Conservation (phyloP, 2,888 invertebrate genomes). For the Tetanocera ferruginea region DNA sequence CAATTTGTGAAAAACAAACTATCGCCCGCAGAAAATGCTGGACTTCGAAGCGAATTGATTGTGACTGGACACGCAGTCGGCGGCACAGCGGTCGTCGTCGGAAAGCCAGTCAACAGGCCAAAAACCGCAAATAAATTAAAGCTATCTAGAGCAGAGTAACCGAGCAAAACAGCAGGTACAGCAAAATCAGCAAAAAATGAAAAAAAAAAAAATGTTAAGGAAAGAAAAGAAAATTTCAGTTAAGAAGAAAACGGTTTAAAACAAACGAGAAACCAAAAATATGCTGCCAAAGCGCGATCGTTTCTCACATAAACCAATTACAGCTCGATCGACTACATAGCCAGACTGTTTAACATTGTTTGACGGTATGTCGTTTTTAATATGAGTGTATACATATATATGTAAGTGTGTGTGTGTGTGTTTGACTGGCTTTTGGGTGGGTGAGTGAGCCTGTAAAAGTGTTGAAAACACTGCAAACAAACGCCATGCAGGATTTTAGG, state of each 20-base stretch:
- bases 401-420: no score
- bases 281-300: slow-evolving; percentile 1
- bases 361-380: no score
- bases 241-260: background rate
- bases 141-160: slow-evolving; percentile 24
- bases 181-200: background rate
- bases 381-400: no score
- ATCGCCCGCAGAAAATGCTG: slow-evolving; percentile 25
- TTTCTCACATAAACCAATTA: slow-evolving; percentile 28
- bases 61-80: slow-evolving; percentile 31
- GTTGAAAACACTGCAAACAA: background rate
- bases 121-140: slow-evolving; percentile 25
- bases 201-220: background rate
- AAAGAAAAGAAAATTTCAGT: background rate
- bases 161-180: slow-evolving; percentile 6
- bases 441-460: background rate
- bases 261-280: background rate
- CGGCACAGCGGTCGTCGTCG: background rate
- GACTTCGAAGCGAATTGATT: slow-evolving; percentile 30
- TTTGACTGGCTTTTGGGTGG: background rate
- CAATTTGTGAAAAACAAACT: slow-evolving; percentile 31
- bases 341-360: no score
- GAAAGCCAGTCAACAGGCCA: slow-evolving; percentile 14
- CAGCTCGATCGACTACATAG: background rate
- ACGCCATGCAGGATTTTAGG: background rate